Percentiles rank a stretch among this genome's conserved stretches.
Conservation (phyloP, 64 coral and sea anemone species). For the Stichodactyla helianthus region DNA sequence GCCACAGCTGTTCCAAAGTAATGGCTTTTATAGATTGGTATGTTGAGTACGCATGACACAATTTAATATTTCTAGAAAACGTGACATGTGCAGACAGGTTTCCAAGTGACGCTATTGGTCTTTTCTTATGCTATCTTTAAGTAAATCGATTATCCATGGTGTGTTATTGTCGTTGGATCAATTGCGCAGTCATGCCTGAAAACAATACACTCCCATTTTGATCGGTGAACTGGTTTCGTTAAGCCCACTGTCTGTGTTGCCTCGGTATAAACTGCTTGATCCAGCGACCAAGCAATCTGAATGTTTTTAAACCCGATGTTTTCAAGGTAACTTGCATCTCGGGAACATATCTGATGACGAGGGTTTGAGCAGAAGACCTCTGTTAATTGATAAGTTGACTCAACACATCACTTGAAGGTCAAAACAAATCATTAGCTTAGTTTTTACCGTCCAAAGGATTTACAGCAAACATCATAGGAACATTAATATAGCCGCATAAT, state of each 20-base stretch:
- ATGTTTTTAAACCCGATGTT: background rate
- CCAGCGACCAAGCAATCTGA: background rate
- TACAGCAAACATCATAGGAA: background rate
- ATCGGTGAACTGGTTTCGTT: background rate
- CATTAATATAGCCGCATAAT: background rate
- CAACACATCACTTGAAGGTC: constrained; percentile 1
- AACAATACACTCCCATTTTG: background rate
- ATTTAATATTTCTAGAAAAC: background rate
- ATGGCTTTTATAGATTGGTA: background rate
- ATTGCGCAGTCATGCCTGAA: constrained; percentile 13
- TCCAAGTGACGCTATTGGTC: background rate
- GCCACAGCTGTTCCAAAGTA: background rate
- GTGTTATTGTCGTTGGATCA: constrained; percentile 5
- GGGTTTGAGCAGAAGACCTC: background rate
- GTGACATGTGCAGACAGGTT: background rate
- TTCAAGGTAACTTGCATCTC: background rate
- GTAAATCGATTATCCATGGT: constrained; percentile 4
- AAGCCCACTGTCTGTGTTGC: background rate
- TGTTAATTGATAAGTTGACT: background rate
- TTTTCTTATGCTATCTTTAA: background rate
- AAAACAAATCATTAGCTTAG: constrained; percentile 4
- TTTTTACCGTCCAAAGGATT: background rate
- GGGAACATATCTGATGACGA: background rate
- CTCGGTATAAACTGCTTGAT: background rate
- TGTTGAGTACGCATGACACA: background rate